Evolutionary conservation across 2,888 invertebrate species (phyloP).

Genomic region (Limnephilus auricula): DNA sequence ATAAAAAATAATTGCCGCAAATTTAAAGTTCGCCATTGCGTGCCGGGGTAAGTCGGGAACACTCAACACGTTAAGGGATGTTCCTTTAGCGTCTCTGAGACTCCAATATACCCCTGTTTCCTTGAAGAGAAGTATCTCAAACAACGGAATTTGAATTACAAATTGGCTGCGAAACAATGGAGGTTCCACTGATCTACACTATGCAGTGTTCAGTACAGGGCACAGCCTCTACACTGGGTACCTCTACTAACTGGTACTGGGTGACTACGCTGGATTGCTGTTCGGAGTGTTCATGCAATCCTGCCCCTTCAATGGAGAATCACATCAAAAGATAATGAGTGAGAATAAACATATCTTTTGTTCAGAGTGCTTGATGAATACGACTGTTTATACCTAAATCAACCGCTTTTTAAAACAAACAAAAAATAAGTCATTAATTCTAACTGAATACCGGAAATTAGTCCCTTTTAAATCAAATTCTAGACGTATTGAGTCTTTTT

Average conservation of each 20-base stretch:
- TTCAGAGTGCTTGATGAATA: background rate
- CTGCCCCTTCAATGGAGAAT: constrained; percentile 45
- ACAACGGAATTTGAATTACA: constrained; percentile 65
- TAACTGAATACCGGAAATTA: no score
- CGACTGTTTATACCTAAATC: background rate
- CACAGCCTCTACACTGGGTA: background rate
- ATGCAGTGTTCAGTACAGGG: background rate
- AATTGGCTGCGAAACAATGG: constrained; percentile 53
- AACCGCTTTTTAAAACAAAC: background rate
- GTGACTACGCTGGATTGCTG: constrained; percentile 4
- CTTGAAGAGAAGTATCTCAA: constrained; percentile 53
- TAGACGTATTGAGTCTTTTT: no score
- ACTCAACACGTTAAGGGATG: constrained; percentile 50
- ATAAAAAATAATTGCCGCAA: constrained; percentile 54
- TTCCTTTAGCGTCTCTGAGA: constrained; percentile 23
- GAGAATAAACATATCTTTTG: constrained; percentile 16
- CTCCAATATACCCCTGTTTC: constrained; percentile 31
- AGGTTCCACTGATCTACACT: background rate
- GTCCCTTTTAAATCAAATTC: no score
- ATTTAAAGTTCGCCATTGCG: constrained; percentile 47
- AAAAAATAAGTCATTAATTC: no score
- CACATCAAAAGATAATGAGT: constrained; percentile 39
- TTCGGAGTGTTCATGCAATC: constrained; percentile 47
- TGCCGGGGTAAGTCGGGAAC: constrained; percentile 41
- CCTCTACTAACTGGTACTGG: background rate